Evolutionary conservation across 1,140 invertebrate species (phyloP), one percentile per base, ranked within the genome.

Genomic region (Battus philenor): DNA sequence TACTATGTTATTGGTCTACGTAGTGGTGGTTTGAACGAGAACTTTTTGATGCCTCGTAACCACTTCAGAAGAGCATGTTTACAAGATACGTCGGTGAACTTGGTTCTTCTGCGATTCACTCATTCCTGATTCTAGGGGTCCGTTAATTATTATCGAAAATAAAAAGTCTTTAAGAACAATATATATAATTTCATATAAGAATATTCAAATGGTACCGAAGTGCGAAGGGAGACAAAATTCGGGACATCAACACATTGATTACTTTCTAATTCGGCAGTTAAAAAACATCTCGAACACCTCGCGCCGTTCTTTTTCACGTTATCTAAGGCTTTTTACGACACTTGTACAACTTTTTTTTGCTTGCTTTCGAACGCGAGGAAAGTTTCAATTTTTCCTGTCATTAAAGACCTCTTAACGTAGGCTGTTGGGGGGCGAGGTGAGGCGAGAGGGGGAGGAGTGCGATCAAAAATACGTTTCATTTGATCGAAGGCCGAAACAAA

Each of bases 371-470:
- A 60, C 51, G 51, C n/a, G 54, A 62, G 41, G 52, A 59, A 71
- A 74, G 58, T 74, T 74, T 71, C 66, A 71, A 69, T 10, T 71
- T 69, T 71, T 74, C 71, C 71, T 67, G 68, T 69, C 71, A 71
- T 74, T 74, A 74, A 69, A 67, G 55, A 63, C 58, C 57, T 66
- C 51, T 74, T 69, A 69, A 65, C 61, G 54, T 54, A 44, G 44
- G 47, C 33, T 36, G 38, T 16, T 38, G 56, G 54, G 52, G 26
- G 54, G 38, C 47, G 38, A 45, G 44, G 54, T 59, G 66, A 60
- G 45, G 31, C 44, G 26, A 32, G 46, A 58, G 56, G 32, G 39
- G 34, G 50, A 46, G 54, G 48, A 32, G 45, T 49, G 56, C 63
- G 55, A 70, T 65, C 60, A 65, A 67, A 70, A 64, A 58, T 57